Conservation (phyloP, 2,888 invertebrate genomes). For the Drosophila mayaguana region DNA sequence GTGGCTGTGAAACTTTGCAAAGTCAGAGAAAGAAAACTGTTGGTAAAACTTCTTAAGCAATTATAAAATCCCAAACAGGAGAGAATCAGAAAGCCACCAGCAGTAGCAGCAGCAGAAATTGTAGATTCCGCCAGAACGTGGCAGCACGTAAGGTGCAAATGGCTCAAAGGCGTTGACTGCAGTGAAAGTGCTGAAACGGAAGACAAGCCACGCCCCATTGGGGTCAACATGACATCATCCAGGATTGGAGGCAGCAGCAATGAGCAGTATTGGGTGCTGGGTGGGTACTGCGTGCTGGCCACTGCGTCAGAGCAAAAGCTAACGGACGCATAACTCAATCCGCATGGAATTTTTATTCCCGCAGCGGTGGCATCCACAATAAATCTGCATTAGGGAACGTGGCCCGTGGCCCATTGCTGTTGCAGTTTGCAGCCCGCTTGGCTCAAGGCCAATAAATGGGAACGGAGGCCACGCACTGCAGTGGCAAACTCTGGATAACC, state of each 20-base stretch:
- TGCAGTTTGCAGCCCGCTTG: constrained; percentile 49
- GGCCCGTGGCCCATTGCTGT: constrained; percentile 4
- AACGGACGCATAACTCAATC: constrained; percentile 78
- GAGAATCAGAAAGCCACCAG: constrained; percentile 23
- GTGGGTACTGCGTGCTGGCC: constrained; percentile 5
- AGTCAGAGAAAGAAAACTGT: constrained; percentile 44
- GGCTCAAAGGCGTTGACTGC: constrained; percentile 51
- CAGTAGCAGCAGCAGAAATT: constrained; percentile 14
- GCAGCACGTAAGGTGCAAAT: constrained; percentile 72
- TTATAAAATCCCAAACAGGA: constrained; percentile 64
- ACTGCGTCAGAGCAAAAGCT: constrained; percentile 69
- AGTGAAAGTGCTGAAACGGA: constrained; percentile 70
- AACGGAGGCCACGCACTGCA: constrained; percentile 69
- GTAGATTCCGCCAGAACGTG: constrained; percentile 46
- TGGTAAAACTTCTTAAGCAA: constrained; percentile 62
- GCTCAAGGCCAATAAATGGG: constrained; percentile 74
- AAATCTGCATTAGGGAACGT: constrained; percentile 73
- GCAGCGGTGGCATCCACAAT: constrained; percentile 77
- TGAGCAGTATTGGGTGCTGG: neutral
- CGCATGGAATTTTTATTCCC: constrained; percentile 80
- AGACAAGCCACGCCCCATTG: constrained; percentile 26
- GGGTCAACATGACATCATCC: constrained; percentile 62
- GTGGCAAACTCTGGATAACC: constrained; percentile 27
- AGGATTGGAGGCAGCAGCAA: constrained; percentile 2
- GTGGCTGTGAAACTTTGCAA: constrained; percentile 48